phyloP scores from a whole-genome alignment of 2,888 invertebrate species.

The Germaria angustata region DNA sequence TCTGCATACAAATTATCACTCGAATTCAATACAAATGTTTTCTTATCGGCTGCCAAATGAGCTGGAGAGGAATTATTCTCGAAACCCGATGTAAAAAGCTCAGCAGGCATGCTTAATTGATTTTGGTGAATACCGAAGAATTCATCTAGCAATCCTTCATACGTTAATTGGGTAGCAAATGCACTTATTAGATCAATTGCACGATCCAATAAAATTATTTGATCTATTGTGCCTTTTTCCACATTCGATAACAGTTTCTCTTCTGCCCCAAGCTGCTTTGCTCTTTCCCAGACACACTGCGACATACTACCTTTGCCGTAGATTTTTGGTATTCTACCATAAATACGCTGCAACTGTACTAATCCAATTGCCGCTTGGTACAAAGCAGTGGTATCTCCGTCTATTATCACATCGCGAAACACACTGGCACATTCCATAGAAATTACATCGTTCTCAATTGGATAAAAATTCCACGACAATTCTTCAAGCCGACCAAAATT shows the following conservation, averaged over 20 bases:
- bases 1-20: conserved; percentile 93
- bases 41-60: conserved; percentile 82
- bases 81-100: conserved; percentile 89
- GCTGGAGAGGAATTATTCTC: conserved; percentile 71
- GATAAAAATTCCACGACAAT: conserved; percentile 92
- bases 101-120: conserved; percentile 91
- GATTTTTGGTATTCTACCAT: conserved; percentile 93
- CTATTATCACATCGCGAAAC: conserved; percentile 91
- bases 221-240: conserved; percentile 88
- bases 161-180: conserved; percentile 96
- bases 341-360: conserved; percentile 90
- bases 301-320: conserved; percentile 94
- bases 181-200: conserved; percentile 95
- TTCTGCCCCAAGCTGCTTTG: conserved; percentile 87
- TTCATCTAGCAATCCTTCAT: conserved; percentile 98
- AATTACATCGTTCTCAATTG: conserved; percentile 94
- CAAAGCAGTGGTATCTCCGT: conserved; percentile 93
- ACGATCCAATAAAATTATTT: conserved; percentile 93
- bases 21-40: conserved; percentile 91
- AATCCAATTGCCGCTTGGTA: conserved; percentile 94
- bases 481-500: conserved; percentile 90
- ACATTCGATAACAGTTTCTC: conserved; percentile 79
- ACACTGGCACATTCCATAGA: conserved; percentile 93
- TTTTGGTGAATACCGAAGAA: conserved; percentile 91
- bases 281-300: conserved; percentile 92